Evolutionary conservation across 2,888 invertebrate species (phyloP), one percentile per base, ranked within the genome.

Genomic region (Polydrusus pterygomalis): DNA sequence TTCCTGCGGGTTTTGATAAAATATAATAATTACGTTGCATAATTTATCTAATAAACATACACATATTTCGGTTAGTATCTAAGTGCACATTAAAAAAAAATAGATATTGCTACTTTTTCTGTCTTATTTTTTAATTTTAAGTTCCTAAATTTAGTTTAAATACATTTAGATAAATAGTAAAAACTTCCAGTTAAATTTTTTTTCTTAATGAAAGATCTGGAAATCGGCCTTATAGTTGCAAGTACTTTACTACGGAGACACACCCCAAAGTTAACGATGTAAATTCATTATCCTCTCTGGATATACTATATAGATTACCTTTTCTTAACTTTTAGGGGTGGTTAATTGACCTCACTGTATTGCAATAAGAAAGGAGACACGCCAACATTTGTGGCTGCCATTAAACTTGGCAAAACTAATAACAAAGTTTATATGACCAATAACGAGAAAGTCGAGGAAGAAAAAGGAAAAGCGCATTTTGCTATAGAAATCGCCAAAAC

Each of bases 351-450:
- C 30, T 7, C 30, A 34, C 34, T 38, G 38, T 38, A 60, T 60
- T 60, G 17, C 58, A 60, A 17, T 7, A 38, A 34, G 10, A 38
- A 38, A 38, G 17, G 17, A 18, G 11, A 60, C 18, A 18, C 10
- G 17, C 58, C 8, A 38, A 60, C 58, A 60, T 60, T 60, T 60
- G 58, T 7, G 17, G 62, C 6, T 34, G 43, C 47, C 11, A 64
- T 64, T 64, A 45, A 64, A 64, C 45, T 47, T 64, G 6, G 8
- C 8, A 20, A 64, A 64, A 64, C 64, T 64, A 47, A 64, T 64
- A 64, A 64, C 15, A 64, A 64, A 64, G 47, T 64, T 64, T 64
- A 38, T 60, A 60, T 38, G 38, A 38, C 38, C 38, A 38, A n/a
- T 38, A 60, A 17, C 11, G 18, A n/a, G 15, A 60, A 60, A 60